These are phyloP conservation scores for Abscondita cerata DNA, from an alignment of 2,888 invertebrate genomes.

Conservation along the genomic window DNA sequence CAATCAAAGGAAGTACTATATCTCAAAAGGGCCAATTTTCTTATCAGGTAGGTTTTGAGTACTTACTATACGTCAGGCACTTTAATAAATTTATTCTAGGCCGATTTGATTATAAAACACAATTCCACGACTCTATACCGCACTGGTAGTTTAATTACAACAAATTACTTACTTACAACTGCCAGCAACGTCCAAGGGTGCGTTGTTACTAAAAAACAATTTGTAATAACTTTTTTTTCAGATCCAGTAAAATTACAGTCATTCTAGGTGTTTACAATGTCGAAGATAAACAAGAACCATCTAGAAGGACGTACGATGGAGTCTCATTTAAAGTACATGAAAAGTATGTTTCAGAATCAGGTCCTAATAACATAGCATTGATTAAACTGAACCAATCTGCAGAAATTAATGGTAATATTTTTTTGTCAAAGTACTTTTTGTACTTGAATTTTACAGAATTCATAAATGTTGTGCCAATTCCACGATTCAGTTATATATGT, in stretches of 20 bases:
- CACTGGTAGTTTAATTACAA: background rate
- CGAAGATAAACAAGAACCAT: background rate
- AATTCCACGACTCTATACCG: background rate
- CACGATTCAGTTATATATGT: background rate
- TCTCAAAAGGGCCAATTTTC: background rate
- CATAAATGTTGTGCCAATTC: background rate
- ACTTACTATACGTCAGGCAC: background rate
- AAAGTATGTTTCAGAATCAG: background rate
- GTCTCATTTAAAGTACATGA: background rate
- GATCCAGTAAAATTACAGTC: background rate
- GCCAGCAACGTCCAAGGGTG: background rate
- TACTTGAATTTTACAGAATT: background rate
- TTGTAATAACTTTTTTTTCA: background rate
- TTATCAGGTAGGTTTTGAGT: background rate
- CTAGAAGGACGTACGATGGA: background rate
- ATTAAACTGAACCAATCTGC: background rate
- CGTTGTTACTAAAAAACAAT: background rate
- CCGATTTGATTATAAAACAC: background rate
- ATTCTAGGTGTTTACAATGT: background rate
- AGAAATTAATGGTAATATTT: background rate
- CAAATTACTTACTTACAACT: background rate
- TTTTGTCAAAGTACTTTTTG: background rate
- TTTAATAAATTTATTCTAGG: background rate
- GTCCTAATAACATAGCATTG: slow-evolving; percentile 1
- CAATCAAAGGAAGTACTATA: background rate